Conservation (phyloP, 2,888 invertebrate species). For the Drepanosiphum platanoidis region DNA sequence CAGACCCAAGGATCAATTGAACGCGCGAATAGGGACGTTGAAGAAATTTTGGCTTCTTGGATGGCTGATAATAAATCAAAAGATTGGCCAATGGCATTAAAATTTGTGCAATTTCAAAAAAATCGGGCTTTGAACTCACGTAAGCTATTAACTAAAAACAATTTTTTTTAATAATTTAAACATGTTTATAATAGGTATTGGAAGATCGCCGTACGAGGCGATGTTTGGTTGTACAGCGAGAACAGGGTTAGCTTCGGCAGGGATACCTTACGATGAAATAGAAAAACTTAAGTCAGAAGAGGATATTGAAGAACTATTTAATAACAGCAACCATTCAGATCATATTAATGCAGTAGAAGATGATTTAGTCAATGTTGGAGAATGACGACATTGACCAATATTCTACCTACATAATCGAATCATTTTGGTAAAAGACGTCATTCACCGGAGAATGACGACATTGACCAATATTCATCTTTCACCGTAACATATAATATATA, state of each 20-base stretch:
- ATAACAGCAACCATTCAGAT: conserved; percentile 4
- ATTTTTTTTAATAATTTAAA: conserved; percentile 8
- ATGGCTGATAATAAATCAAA: conserved; percentile 22
- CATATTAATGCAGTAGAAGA: neutral
- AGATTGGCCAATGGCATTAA: neutral
- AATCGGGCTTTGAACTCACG: neutral
- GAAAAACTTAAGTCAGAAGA: conserved; percentile 2
- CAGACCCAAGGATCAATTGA: conserved; percentile 56
- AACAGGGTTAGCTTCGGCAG: neutral
- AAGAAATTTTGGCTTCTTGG: conserved; percentile 41
- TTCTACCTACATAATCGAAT: too few relatives aligned
- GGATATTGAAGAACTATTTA: conserved; percentile 24
- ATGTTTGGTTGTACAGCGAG: conserved; percentile 14
- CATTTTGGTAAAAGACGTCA: too few relatives aligned
- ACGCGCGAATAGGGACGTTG: conserved; percentile 45
- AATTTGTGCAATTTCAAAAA: conserved; percentile 2
- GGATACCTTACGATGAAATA: neutral
- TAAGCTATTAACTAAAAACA: too few relatives aligned
- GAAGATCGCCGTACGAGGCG: neutral
- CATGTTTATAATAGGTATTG: conserved; percentile 14
- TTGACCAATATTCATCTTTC: too few relatives aligned
- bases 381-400: too few relatives aligned
- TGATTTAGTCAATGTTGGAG: neutral
- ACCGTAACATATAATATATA: too few relatives aligned
- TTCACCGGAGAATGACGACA: too few relatives aligned